phyloP scores from a whole-genome alignment of 2,888 invertebrate species.

The Nomada flava region DNA sequence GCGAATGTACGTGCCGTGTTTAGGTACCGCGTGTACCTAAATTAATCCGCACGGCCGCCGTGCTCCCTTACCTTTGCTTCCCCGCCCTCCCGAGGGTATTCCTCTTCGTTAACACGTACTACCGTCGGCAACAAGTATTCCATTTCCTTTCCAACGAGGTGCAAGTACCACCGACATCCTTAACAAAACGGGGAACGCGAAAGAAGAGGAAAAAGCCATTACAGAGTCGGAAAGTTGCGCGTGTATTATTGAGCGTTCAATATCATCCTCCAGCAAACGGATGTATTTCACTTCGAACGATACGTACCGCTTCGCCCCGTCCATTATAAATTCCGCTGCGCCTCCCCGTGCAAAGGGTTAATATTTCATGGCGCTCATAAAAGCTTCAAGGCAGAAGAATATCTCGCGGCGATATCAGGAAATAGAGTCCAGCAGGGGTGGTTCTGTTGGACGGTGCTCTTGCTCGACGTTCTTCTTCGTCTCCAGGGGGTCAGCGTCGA shows the following conservation, averaged over 20 bases:
- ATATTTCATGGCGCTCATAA: conserved; percentile 50
- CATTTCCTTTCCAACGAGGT: neutral
- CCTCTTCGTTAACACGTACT: conserved; percentile 19
- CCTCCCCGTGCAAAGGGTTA: conserved; percentile 45
- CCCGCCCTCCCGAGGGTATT: neutral
- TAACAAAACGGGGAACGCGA: neutral
- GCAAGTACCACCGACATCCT: neutral
- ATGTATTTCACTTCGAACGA: conserved; percentile 50
- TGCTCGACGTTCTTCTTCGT: conserved; percentile 60
- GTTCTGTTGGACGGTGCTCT: conserved; percentile 12
- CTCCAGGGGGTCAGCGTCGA: conserved; percentile 51
- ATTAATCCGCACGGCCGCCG: neutral
- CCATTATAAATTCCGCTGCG: conserved; percentile 43
- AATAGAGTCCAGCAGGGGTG: conserved; percentile 41
- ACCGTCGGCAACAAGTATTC: neutral
- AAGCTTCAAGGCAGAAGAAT: conserved; percentile 43
- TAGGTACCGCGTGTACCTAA: neutral
- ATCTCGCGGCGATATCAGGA: conserved; percentile 38
- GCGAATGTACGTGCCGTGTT: neutral
- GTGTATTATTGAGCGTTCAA: conserved; percentile 50
- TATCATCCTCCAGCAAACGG: conserved; percentile 26
- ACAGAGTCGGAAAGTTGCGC: conserved; percentile 26
- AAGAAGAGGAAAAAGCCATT: neutral
- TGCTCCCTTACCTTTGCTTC: neutral
- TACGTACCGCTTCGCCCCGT: conserved; percentile 31